phyloP scores from a whole-genome alignment of 2,797 vertebrate genomes.

The Centroberyx gerrardi region DNA sequence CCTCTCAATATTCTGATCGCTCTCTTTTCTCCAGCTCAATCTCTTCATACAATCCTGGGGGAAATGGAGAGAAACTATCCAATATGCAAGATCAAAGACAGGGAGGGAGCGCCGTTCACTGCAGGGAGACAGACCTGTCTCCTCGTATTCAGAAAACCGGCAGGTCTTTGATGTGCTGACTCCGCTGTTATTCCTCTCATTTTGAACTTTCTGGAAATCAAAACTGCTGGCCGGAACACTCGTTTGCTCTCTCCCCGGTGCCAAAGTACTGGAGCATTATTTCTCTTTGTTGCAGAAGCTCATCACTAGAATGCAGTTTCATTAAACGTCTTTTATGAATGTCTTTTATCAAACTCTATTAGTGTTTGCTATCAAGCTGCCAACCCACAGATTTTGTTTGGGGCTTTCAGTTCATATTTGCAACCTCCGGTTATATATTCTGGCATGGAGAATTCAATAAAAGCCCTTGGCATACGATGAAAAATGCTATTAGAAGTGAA shows the following conservation, averaged over 20 bases:
- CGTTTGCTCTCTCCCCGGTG: neutral
- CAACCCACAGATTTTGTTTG: neutral
- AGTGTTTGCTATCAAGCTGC: slow-evolving; percentile 17
- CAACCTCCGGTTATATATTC: slow-evolving; percentile 3
- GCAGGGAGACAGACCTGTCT: neutral
- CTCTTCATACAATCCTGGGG: neutral
- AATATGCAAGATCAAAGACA: neutral
- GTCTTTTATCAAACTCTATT: slow-evolving; percentile 25
- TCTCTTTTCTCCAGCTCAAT: neutral
- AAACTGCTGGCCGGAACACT: neutral
- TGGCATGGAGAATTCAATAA: slow-evolving; percentile 16
- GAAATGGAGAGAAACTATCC: neutral
- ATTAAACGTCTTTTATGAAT: neutral
- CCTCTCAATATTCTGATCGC: neutral
- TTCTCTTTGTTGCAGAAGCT: neutral
- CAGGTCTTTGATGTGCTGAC: neutral
- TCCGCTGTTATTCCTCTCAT: neutral
- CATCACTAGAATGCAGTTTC: neutral
- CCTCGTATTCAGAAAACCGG: neutral
- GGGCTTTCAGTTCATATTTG: slow-evolving; percentile 17
- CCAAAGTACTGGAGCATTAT: neutral
- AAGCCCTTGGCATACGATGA: slow-evolving; percentile 21
- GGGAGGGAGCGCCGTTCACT: neutral
- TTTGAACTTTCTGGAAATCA: neutral
- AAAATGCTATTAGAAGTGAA: slow-evolving; percentile 14